A percentile compares a stretch with the other conserved stretches of the same genome.
Evolutionary conservation across 2,888 invertebrate genomes (phyloP).

Genomic region (Cetonia aurata): DNA sequence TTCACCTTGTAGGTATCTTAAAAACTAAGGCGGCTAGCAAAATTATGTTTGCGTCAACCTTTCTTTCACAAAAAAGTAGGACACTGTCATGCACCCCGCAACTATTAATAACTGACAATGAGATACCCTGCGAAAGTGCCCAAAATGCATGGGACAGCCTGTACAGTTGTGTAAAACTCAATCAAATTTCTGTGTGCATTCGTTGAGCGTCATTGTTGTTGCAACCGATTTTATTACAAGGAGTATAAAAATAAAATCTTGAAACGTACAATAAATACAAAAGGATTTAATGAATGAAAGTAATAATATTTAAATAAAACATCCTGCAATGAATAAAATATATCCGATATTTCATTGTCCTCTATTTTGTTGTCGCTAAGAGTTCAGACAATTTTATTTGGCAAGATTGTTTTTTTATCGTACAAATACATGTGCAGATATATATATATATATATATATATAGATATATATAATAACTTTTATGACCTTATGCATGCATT

Average conservation of each 20-base stretch:
- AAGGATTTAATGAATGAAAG: conserved; percentile 33
- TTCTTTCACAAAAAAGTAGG: too few relatives aligned
- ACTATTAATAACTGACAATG: too few relatives aligned
- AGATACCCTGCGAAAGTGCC: too few relatives aligned
- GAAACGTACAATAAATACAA: not conserved
- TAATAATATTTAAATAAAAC: conserved; percentile 35
- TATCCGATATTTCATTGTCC: conserved; percentile 35
- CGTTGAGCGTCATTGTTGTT: not conserved
- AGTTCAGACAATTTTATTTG: conserved; percentile 22
- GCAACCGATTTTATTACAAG: not conserved
- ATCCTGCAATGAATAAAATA: conserved; percentile 28
- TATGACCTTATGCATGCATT: conserved; percentile 36
- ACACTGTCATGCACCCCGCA: too few relatives aligned
- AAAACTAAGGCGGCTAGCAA: too few relatives aligned
- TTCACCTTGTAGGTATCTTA: too few relatives aligned
- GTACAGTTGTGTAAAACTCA: too few relatives aligned
- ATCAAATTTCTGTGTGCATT: too few relatives aligned
- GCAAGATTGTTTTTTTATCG: conserved; percentile 21
- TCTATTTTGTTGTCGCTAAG: conserved; percentile 1
- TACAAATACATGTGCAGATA: too few relatives aligned
- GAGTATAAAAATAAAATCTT: conserved; percentile 6
- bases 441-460: too few relatives aligned
- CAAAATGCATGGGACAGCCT: too few relatives aligned
- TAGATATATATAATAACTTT: conserved; percentile 27
- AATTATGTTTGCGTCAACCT: too few relatives aligned